Conservation (phyloP, 2,888 invertebrate genomes). For the Eremobia ochroleuca region DNA sequence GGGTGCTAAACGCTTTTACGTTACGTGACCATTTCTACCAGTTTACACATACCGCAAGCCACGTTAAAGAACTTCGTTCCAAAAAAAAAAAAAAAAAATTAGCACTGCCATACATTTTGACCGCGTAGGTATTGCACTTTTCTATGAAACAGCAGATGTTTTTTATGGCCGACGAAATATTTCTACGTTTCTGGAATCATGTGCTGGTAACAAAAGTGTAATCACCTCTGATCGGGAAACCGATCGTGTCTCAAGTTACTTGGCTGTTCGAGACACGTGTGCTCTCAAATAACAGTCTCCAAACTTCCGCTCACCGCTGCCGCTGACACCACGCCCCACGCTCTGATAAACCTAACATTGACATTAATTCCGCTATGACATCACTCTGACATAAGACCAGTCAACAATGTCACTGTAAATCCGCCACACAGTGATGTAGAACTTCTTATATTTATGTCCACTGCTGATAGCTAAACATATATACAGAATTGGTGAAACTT, state of each 20-base stretch:
- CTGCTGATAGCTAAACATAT: background rate
- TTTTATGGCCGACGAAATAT: no score
- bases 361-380: constrained; percentile 65
- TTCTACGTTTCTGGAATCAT: no score
- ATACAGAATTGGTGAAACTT: background rate
- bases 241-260: background rate
- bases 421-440: background rate
- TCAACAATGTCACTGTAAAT: constrained; percentile 25
- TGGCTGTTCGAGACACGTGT: background rate
- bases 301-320: constrained; percentile 11
- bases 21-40: no score
- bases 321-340: constrained; percentile 49
- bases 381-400: constrained; percentile 56
- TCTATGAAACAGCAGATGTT: no score
- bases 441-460: background rate
- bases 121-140: no score
- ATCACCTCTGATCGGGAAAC: background rate
- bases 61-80: no score
- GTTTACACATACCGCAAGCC: no score
- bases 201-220: no score
- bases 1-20: no score
- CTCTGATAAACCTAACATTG: constrained; percentile 64
- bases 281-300: background rate
- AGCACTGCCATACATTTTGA: no score
- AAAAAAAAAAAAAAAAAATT: no score